These are phyloP conservation scores for Popillia japonica DNA, from an alignment of 1,140 invertebrate species.

Conservation along the genomic window DNA sequence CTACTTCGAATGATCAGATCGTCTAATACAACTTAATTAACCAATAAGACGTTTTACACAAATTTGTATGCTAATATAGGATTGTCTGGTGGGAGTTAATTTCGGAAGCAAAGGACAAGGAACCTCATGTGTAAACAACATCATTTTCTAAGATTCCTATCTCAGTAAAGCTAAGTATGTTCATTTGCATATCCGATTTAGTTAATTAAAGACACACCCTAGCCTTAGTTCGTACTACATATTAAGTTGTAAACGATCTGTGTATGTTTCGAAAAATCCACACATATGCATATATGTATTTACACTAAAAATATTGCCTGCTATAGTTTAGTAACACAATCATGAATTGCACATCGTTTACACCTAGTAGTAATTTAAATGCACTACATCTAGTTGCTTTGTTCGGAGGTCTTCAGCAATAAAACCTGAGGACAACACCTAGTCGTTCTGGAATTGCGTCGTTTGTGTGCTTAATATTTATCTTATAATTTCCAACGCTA, in stretches of 20 bases:
- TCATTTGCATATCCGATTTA: conserved; percentile 30
- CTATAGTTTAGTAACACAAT: too few relatives aligned
- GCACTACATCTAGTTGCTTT: too few relatives aligned
- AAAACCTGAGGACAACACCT: neutral
- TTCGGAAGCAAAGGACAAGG: neutral
- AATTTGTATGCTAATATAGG: conserved; percentile 16
- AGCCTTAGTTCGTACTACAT: neutral
- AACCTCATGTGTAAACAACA: conserved; percentile 36
- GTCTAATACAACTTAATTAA: neutral
- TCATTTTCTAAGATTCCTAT: conserved; percentile 38
- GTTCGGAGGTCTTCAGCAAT: too few relatives aligned
- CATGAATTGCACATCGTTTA: too few relatives aligned
- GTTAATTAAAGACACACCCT: conserved; percentile 24
- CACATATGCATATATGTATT: too few relatives aligned
- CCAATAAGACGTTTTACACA: neutral
- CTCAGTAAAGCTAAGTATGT: neutral
- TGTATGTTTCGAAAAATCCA: too few relatives aligned
- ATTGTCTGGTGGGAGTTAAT: conserved; percentile 12
- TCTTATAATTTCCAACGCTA: conserved; percentile 38
- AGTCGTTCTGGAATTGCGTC: neutral
- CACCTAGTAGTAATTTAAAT: too few relatives aligned
- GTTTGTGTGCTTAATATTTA: conserved; percentile 32
- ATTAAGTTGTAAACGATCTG: too few relatives aligned
- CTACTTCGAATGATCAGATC: too few relatives aligned
- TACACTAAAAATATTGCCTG: too few relatives aligned